Evolutionary conservation across 2,797 vertebrate genomes (phyloP).

Genomic region (Helarctos malayanus): DNA sequence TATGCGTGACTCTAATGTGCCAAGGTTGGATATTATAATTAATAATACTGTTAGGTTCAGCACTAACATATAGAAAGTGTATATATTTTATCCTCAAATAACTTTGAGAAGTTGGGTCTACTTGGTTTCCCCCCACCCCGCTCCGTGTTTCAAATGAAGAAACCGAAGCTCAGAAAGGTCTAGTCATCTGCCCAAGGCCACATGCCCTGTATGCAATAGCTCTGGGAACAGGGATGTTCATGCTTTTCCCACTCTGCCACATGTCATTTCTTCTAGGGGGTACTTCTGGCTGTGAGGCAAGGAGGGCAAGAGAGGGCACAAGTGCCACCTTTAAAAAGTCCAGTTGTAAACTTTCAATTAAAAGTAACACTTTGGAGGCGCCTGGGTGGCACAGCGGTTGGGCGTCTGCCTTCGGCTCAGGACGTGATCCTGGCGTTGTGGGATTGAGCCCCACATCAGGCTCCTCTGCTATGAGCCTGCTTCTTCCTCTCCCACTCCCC

Average conservation of each 20-base stretch:
- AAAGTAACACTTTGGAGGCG: slow-evolving; percentile 36
- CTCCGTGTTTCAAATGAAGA: slow-evolving; percentile 47
- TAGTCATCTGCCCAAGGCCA: background rate
- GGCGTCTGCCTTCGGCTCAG: too few species aligned
- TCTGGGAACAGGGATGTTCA: background rate
- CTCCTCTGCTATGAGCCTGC: too few species aligned
- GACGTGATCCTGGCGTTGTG: too few species aligned
- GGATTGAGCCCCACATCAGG: too few species aligned
- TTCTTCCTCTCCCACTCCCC: too few species aligned
- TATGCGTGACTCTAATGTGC: background rate
- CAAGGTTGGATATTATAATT: background rate
- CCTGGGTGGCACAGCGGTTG: too few species aligned
- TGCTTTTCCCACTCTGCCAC: background rate
- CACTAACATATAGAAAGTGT: background rate
- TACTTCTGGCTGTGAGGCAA: background rate
- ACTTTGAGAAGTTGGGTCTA: background rate
- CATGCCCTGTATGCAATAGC: accelerated
- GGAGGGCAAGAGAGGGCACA: slow-evolving; percentile 10
- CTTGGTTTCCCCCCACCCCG: background rate
- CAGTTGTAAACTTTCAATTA: slow-evolving; percentile 11
- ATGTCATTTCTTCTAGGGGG: background rate
- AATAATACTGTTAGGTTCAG: background rate
- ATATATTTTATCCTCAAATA: slow-evolving; percentile 1
- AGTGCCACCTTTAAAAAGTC: slow-evolving; percentile 25
- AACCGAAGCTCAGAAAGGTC: background rate